Conservation (phyloP, 2,888 invertebrate genomes). For the Lasioglossum morio region DNA sequence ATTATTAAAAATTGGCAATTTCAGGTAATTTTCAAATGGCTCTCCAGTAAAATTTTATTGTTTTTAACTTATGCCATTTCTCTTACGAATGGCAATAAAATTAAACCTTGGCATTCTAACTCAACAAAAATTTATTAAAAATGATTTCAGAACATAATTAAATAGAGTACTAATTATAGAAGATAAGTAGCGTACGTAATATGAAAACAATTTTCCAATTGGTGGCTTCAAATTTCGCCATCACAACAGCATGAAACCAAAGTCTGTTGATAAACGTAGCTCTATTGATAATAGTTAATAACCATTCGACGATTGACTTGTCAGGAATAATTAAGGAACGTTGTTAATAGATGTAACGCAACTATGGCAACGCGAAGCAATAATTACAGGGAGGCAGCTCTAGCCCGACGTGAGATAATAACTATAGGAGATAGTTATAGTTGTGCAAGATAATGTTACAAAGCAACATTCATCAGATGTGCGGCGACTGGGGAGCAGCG, state of each 20-base stretch:
- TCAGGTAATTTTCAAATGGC: too few relatives aligned
- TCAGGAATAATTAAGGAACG: neutral
- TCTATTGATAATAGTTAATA: neutral
- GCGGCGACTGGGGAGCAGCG: neutral
- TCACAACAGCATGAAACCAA: neutral
- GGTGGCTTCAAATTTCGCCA: too few relatives aligned
- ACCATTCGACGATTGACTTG: neutral
- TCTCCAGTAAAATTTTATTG: too few relatives aligned
- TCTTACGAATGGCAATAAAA: too few relatives aligned
- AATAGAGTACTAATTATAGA: too few relatives aligned
- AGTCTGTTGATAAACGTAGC: neutral
- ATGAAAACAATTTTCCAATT: too few relatives aligned
- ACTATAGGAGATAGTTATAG: neutral
- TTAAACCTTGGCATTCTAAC: too few relatives aligned
- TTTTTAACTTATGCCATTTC: too few relatives aligned
- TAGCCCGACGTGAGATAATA: neutral
- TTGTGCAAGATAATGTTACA: slow-evolving; percentile 6
- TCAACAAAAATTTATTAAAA: too few relatives aligned
- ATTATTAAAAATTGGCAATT: too few relatives aligned
- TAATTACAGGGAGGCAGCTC: neutral
- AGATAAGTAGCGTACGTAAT: too few relatives aligned
- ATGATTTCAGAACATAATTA: too few relatives aligned
- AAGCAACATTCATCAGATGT: slow-evolving; percentile 2
- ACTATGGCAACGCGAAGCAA: neutral
- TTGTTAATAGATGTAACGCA: neutral